These are phyloP conservation scores for Latheticus oryzae DNA, from an alignment of 2,888 invertebrate species.

Conservation along the genomic window DNA sequence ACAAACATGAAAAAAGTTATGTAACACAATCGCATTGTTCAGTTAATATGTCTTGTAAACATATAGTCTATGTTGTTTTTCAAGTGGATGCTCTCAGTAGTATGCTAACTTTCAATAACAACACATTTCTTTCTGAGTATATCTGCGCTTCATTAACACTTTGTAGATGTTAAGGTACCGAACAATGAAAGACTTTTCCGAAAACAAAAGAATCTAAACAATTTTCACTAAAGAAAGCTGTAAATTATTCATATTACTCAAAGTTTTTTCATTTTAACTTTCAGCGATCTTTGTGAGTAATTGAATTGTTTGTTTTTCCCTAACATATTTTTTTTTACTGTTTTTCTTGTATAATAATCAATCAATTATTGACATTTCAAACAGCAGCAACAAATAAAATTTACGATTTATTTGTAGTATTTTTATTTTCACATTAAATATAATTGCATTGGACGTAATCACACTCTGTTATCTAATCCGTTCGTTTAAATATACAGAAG, in stretches of 20 bases:
- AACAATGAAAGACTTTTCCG: conserved; percentile 44
- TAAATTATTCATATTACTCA: conserved; percentile 3
- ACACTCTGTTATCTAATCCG: too few species aligned
- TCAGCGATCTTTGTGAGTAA: not conserved
- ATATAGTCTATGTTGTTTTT: conserved; percentile 53
- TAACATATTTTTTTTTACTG: not conserved
- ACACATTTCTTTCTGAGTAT: conserved; percentile 38
- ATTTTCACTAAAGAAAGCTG: conserved; percentile 42
- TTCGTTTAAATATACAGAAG: too few species aligned
- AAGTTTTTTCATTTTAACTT: conserved; percentile 13
- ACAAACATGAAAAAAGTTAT: conserved; percentile 36
- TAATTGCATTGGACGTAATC: too few species aligned
- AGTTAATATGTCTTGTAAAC: conserved; percentile 39
- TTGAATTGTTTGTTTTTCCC: conserved; percentile 1
- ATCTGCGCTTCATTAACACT: conserved; percentile 41
- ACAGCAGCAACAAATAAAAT: conserved; percentile 1
- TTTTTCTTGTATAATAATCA: not conserved
- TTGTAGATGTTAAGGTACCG: conserved; percentile 39
- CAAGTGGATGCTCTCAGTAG: conserved; percentile 57
- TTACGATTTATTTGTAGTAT: conserved; percentile 11
- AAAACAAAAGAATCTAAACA: conserved; percentile 46
- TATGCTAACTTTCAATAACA: conserved; percentile 51
- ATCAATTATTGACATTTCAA: not conserved
- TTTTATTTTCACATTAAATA: too few species aligned
- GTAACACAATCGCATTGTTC: conserved; percentile 44